Conservation (phyloP, 2,797 vertebrate genomes). For the Chelmon rostratus region DNA sequence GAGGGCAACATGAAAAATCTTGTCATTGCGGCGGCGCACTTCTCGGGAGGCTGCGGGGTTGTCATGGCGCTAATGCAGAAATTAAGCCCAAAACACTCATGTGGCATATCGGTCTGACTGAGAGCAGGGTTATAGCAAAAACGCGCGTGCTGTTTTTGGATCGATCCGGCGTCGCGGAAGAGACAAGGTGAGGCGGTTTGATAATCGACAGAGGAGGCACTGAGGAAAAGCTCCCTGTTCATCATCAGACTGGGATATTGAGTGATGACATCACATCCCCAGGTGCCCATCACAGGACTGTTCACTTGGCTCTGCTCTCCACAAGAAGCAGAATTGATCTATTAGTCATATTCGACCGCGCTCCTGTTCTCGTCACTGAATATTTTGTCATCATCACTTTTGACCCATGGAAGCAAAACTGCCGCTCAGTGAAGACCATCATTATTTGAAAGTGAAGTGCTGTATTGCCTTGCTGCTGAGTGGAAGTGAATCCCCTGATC, state of each 20-base stretch:
- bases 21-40: slow-evolving; percentile 20
- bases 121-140: slow-evolving; percentile 48
- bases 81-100: slow-evolving; percentile 58
- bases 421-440: background rate
- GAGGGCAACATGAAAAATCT: slow-evolving; percentile 35
- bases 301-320: slow-evolving; percentile 55
- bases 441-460: background rate
- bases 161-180: slow-evolving; percentile 60
- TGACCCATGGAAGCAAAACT: slow-evolving; percentile 12
- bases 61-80: slow-evolving; percentile 65
- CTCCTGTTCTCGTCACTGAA: slow-evolving; percentile 55
- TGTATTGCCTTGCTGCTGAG: background rate
- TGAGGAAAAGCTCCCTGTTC: slow-evolving; percentile 70
- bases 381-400: slow-evolving; percentile 42
- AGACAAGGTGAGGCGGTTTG: slow-evolving; percentile 66
- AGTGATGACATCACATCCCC: slow-evolving; percentile 68
- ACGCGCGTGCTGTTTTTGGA: slow-evolving; percentile 59
- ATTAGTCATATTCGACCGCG: slow-evolving; percentile 48
- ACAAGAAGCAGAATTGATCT: slow-evolving; percentile 46
- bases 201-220: slow-evolving; percentile 65
- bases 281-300: slow-evolving; percentile 54
- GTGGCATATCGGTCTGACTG: slow-evolving; percentile 56
- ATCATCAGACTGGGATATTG: slow-evolving; percentile 68
- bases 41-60: slow-evolving; percentile 49
- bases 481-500: background rate